phyloP scores from a whole-genome alignment of 2,888 invertebrate genomes.

The Tenthredo notha region DNA sequence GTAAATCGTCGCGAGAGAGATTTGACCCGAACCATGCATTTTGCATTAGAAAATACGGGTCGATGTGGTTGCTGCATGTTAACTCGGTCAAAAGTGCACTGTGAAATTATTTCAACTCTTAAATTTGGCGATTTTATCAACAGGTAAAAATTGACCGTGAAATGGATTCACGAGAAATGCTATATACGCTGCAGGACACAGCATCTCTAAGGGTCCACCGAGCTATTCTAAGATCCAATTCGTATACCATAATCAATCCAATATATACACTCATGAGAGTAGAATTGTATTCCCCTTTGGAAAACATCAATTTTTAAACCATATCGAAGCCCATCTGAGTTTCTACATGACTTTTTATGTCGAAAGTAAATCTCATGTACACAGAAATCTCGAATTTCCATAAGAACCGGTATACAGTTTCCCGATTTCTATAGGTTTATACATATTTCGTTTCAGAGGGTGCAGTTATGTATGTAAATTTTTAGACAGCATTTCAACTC shows the following conservation, averaged over 20 bases:
- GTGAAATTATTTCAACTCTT: neutral
- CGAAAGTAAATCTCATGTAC: neutral
- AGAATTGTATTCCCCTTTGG: neutral
- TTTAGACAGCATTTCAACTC: neutral
- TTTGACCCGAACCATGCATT: conserved; percentile 17
- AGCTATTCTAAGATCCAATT: neutral
- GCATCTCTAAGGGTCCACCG: neutral
- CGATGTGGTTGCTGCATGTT: neutral
- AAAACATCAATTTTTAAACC: neutral
- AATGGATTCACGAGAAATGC: neutral
- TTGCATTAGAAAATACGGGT: neutral
- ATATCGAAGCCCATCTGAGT: neutral
- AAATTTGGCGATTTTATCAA: neutral
- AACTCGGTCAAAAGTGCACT: conserved; percentile 3
- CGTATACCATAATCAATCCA: too few relatives aligned
- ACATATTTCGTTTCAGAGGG: neutral
- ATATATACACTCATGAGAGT: too few relatives aligned
- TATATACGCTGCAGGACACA: neutral
- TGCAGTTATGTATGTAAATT: neutral
- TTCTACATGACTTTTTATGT: neutral
- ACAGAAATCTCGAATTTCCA: neutral
- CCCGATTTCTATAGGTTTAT: neutral
- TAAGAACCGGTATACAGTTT: neutral
- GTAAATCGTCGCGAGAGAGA: conserved; percentile 24
- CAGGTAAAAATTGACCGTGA: neutral